Conservation (phyloP, 2,113 vertebrate species). For the Ascaphus truei region DNA sequence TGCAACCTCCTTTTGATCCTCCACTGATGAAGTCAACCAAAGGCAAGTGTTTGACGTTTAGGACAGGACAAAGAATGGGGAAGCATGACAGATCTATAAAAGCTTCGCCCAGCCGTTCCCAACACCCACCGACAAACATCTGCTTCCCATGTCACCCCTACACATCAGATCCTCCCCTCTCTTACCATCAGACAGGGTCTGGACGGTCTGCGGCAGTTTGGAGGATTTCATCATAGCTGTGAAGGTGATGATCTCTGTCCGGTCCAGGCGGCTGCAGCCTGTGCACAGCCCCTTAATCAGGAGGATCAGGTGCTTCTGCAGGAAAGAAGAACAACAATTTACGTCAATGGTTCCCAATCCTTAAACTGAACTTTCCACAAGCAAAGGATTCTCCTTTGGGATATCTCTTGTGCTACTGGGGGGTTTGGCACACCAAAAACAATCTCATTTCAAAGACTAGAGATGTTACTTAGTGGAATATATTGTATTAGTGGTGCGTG, state of each 20-base stretch:
- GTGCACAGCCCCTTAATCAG: slow-evolving; percentile 97
- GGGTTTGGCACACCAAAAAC: too few species aligned
- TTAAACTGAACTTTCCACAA: too few species aligned
- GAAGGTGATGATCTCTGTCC: slow-evolving; percentile 97
- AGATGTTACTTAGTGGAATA: too few species aligned
- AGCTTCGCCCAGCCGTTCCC: too few species aligned
- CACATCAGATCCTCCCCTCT: not conserved
- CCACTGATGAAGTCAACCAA: slow-evolving; percentile 63
- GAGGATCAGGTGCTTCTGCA: slow-evolving; percentile 94
- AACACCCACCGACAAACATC: too few species aligned
- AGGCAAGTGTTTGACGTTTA: too few species aligned
- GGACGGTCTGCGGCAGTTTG: slow-evolving; percentile 93
- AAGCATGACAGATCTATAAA: not conserved
- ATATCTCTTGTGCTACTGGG: too few species aligned
- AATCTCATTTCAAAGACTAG: too few species aligned
- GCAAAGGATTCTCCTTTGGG: too few species aligned
- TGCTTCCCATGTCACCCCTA: not conserved
- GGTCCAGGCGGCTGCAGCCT: slow-evolving; percentile 91
- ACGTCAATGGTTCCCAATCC: too few species aligned
- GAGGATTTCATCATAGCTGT: slow-evolving; percentile 99
- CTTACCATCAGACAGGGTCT: slow-evolving; percentile 94
- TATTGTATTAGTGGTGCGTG: too few species aligned
- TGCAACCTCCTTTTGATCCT: slow-evolving; percentile 93
- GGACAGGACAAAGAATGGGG: too few species aligned
- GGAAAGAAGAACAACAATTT: slow-evolving; percentile 25